Percentiles rank a stretch among this genome's conserved stretches.
Evolutionary conservation across 2,888 invertebrate species (phyloP).

Genomic region (Corythucha ciliata): DNA sequence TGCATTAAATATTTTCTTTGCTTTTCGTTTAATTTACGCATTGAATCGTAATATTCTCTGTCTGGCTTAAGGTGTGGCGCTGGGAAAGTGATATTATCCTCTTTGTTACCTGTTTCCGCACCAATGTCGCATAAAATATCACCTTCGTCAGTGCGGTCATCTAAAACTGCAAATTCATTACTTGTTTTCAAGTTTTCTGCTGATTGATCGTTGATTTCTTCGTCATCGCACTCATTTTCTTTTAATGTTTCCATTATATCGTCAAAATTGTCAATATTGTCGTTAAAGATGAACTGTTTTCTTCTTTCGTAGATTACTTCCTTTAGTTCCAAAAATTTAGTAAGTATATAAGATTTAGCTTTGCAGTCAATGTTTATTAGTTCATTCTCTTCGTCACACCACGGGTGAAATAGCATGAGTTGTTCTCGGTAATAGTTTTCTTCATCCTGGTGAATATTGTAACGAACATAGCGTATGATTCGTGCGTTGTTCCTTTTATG

Average conservation of each 20-base stretch:
- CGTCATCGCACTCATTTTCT: background rate
- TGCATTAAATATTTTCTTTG: slow-evolving; percentile 6
- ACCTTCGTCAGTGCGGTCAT: slow-evolving; percentile 16
- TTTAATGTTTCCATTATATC: background rate
- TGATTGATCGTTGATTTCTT: background rate
- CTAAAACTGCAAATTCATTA: slow-evolving; percentile 13
- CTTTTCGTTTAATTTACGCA: slow-evolving; percentile 11
- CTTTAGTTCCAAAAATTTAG: background rate
- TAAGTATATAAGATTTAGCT: background rate
- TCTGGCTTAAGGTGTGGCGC: background rate
- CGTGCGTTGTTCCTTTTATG: background rate
- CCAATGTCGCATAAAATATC: slow-evolving; percentile 11
- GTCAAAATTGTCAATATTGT: background rate
- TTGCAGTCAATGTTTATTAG: slow-evolving; percentile 23
- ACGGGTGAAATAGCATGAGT: slow-evolving; percentile 34
- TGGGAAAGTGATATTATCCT: background rate
- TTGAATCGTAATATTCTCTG: slow-evolving; percentile 9
- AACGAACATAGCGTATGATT: slow-evolving; percentile 20
- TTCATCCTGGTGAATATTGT: slow-evolving; percentile 24
- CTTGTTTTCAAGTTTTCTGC: background rate
- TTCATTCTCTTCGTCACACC: slow-evolving; percentile 32
- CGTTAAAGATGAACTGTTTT: background rate
- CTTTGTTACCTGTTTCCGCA: background rate
- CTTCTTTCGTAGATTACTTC: background rate
- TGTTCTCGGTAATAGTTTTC: slow-evolving; percentile 33